phyloP scores from a whole-genome alignment of 2,888 invertebrate genomes.

The Anthrax anthrax region DNA sequence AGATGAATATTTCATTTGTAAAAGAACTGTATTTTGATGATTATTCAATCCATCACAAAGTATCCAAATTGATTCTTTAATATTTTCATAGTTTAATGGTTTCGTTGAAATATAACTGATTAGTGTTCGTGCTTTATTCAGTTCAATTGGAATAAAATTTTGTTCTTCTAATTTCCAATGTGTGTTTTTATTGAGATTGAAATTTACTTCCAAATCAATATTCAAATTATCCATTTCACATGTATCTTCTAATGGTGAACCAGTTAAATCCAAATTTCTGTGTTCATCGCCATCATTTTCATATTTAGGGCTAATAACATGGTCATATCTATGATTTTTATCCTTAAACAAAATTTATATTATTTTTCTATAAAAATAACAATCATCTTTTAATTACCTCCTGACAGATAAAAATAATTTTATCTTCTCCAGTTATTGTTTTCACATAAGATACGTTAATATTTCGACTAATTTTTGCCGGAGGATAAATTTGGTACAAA shows the following conservation, averaged over 20 bases:
- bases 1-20: conserved; percentile 22
- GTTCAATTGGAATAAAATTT: conserved; percentile 21
- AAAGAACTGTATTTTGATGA: conserved; percentile 29
- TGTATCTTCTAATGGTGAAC: conserved; percentile 31
- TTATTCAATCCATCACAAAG: conserved; percentile 47
- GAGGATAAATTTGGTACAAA: too few relatives aligned
- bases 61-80: conserved; percentile 38
- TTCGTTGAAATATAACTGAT: conserved; percentile 13
- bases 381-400: conserved; percentile 8
- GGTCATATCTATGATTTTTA: too few relatives aligned
- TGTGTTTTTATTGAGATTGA: conserved; percentile 15
- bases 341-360: too few relatives aligned
- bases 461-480: conserved; percentile 4
- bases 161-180: conserved; percentile 28
- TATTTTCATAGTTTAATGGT: conserved; percentile 6
- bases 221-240: conserved; percentile 26
- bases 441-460: conserved; percentile 12
- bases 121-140: conserved; percentile 21
- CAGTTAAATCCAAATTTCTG: conserved; percentile 23
- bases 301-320: too few relatives aligned
- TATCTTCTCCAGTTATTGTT: conserved; percentile 10
- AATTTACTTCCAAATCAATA: conserved; percentile 19
- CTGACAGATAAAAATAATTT: conserved; percentile 14
- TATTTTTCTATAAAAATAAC: too few relatives aligned
- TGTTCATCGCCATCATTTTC: too few relatives aligned